These are phyloP conservation scores for Frieseomelitta varia DNA, from an alignment of 1,140 invertebrate species.

Conservation along the genomic window DNA sequence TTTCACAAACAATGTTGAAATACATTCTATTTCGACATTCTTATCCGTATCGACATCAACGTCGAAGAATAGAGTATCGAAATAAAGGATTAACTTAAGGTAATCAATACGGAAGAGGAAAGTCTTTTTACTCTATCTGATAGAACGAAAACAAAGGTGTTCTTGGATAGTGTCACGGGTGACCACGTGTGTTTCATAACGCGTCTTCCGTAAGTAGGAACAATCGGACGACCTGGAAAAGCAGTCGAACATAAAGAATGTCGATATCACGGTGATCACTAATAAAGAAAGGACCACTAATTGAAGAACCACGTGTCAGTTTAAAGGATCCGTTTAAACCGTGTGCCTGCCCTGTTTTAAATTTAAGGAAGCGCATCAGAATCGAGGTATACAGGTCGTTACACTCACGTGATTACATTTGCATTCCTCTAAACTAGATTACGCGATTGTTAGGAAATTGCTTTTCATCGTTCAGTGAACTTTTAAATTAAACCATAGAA, in stretches of 20 bases:
- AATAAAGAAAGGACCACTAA: conserved; percentile 35
- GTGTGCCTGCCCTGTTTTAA: neutral
- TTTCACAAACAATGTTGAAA: neutral
- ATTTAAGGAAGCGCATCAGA: conserved; percentile 27
- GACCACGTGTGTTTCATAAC: conserved; percentile 73
- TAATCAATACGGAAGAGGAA: conserved; percentile 23
- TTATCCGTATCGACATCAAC: neutral
- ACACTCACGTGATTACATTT: conserved; percentile 38
- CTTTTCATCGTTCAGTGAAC: conserved; percentile 10
- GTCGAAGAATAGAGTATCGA: too few relatives aligned
- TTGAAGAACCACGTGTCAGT: neutral
- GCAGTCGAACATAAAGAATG: conserved; percentile 70
- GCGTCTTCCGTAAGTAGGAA: conserved; percentile 68
- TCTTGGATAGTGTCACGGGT: conserved; percentile 46
- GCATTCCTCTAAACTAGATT: conserved; percentile 10
- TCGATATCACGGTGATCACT: conserved; percentile 39
- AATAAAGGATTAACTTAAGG: neutral
- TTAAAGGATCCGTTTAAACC: neutral
- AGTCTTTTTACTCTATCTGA: conserved; percentile 11
- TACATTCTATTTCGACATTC: too few relatives aligned
- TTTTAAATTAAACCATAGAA: neutral
- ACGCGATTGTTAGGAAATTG: conserved; percentile 14
- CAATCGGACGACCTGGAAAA: conserved; percentile 73
- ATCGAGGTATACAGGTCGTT: conserved; percentile 34
- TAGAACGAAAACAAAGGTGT: conserved; percentile 48